Evolutionary conservation across 2,113 vertebrate genomes (phyloP).

Genomic region (Apistogramma diplotaenia): DNA sequence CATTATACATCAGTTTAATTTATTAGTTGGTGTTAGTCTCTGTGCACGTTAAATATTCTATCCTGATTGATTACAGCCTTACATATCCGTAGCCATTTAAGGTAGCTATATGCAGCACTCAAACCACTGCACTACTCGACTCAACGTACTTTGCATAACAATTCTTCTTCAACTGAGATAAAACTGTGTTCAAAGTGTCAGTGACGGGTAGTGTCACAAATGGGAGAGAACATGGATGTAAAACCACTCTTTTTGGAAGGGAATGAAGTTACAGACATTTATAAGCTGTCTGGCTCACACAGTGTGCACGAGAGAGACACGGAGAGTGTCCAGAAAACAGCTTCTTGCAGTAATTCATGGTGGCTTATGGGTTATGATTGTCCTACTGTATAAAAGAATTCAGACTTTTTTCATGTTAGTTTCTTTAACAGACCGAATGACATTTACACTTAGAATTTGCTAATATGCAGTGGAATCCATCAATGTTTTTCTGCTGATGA

Average conservation of each 20-base stretch:
- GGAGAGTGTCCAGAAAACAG: neutral
- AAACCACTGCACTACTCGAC: neutral
- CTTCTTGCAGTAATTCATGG: neutral
- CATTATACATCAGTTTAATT: neutral
- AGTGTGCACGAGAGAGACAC: neutral
- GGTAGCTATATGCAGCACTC: neutral
- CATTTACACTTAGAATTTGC: neutral
- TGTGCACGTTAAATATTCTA: neutral
- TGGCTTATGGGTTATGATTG: neutral
- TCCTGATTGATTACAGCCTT: neutral
- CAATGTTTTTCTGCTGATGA: neutral
- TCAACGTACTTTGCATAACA: neutral
- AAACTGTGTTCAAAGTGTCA: neutral
- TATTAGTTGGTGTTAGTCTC: neutral
- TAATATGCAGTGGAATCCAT: neutral
- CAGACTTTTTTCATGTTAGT: neutral
- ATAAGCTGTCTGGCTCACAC: neutral
- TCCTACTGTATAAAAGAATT: neutral
- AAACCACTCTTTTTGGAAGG: neutral
- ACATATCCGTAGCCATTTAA: neutral
- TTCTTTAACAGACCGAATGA: neutral
- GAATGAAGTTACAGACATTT: too few species aligned
- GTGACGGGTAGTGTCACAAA: neutral
- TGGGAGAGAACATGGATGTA: neutral
- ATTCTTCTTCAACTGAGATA: neutral